A percentile compares a stretch with the other conserved stretches of the same genome.
Conservation (phyloP, 2,888 invertebrate species). For the Drosophila crucigera region DNA sequence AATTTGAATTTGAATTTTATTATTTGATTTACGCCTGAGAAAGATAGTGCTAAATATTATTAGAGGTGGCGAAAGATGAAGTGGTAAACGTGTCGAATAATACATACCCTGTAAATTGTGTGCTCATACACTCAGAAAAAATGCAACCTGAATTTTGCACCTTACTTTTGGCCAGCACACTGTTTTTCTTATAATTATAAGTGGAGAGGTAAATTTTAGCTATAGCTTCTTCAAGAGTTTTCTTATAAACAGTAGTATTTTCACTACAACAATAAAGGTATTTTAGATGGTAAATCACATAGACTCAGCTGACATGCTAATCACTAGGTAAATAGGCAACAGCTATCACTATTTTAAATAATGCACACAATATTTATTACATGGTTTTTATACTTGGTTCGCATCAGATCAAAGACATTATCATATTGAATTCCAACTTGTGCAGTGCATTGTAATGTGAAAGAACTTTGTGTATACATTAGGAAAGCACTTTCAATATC, state of each 20-base stretch:
- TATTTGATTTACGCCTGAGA: conserved; percentile 62
- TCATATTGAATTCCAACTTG: conserved; percentile 10
- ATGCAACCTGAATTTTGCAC: background rate
- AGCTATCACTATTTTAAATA: background rate
- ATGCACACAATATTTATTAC: background rate
- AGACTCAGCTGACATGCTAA: conserved; percentile 5
- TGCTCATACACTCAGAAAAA: background rate
- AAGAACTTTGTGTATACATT: conserved; percentile 8
- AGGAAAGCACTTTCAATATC: conserved; percentile 21
- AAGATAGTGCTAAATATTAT: conserved; percentile 19
- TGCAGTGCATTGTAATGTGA: conserved; percentile 3
- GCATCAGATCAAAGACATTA: conserved; percentile 29
- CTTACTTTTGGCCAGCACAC: background rate
- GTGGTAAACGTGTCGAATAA: rapidly evolving
- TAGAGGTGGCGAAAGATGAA: background rate
- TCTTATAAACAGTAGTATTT: background rate
- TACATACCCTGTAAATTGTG: conserved; percentile 16
- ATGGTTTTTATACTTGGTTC: background rate
- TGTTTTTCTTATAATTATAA: background rate
- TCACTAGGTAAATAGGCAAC: background rate
- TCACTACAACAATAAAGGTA: background rate
- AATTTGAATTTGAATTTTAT: conserved; percentile 65
- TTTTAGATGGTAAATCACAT: background rate
- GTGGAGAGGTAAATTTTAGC: background rate
- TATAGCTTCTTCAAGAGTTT: background rate